Base-by-base conservation (phyloP, 2,888 invertebrate genomes). In the Acutogordius australiensis region DNA sequence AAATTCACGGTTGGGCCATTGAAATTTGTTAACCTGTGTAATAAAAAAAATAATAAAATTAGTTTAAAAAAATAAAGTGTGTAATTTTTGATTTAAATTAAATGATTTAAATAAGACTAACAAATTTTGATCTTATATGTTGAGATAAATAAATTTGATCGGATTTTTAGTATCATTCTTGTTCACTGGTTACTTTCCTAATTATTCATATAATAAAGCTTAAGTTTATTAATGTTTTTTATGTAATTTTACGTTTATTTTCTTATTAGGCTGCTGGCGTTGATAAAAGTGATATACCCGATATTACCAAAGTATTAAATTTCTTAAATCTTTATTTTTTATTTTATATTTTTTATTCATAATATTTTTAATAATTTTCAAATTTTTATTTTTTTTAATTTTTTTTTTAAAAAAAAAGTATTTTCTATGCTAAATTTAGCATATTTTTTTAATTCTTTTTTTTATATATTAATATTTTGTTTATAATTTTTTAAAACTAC, bases 251-350 rank as follows among this genome's bases (percentile, higher is more conserved):
- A 62, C 59, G 63, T 63, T 64, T 64, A 63, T 61, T 61, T 66
- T 73, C 68, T n/a, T n/a, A n/a, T 61, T 68, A 76, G 73, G 85
- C 86, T 70, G 87, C 91, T 65, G 94, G 94, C 60, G 90, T 94
- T 67, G 91, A 94, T 71, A 88, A 88, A 73, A 90, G 90, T 30
- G 91, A 94, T 70, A 91, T 94, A 71, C 94, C 94, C 45, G 94
- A 94, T 74, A 77, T 94, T 66, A 90, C 91, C 2, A 87, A 90
- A 75, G 78, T 78, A 70, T 27, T n/a, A 28, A 29, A n/a, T 29
- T 18, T 45, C 57, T 26, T 60, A 45, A 45, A 37, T 23, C 62
- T 60, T 45, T 57, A 63, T 66, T 2, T 65, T 13, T 37, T 37
- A n/a, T 37, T 13, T 8, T 37, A 13, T n/a, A 37, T 37, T n/a